Conservation (phyloP, 2,113 vertebrate genomes). For the Dasyornis broadbenti region DNA sequence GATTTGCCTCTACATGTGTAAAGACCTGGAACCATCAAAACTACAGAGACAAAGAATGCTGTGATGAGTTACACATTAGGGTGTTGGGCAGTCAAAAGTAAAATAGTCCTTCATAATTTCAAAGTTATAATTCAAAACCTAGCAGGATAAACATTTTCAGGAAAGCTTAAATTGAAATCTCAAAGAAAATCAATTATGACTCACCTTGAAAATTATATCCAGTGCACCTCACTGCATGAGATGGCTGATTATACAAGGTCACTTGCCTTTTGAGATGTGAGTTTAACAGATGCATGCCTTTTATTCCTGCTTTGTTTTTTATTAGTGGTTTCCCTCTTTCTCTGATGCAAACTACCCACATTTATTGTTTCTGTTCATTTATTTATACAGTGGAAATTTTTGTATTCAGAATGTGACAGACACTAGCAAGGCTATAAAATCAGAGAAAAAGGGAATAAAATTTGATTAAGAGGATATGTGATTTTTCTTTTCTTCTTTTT, state of each 20-base stretch:
- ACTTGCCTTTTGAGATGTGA: background rate
- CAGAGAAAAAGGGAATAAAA: background rate
- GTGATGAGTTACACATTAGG: background rate
- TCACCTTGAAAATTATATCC: background rate
- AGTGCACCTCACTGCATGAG: background rate
- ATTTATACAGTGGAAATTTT: background rate
- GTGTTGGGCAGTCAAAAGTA: background rate
- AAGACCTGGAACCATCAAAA: background rate
- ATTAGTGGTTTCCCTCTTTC: background rate
- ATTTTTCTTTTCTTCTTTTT: background rate
- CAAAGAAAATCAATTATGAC: slow-evolving; percentile 6
- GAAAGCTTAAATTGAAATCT: background rate
- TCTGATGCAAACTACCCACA: background rate
- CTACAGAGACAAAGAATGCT: background rate
- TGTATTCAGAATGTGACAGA: background rate
- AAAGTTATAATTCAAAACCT: background rate
- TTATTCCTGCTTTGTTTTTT: background rate
- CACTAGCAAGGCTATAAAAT: background rate
- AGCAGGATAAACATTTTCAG: background rate
- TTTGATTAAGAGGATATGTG: background rate
- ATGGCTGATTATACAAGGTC: background rate
- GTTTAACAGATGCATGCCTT: background rate
- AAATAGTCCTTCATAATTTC: background rate
- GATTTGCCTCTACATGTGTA: background rate
- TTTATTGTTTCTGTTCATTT: background rate